These are phyloP conservation scores for Pristis pectinata DNA, from an alignment of 2,797 vertebrate genomes.

Conservation along the genomic window DNA sequence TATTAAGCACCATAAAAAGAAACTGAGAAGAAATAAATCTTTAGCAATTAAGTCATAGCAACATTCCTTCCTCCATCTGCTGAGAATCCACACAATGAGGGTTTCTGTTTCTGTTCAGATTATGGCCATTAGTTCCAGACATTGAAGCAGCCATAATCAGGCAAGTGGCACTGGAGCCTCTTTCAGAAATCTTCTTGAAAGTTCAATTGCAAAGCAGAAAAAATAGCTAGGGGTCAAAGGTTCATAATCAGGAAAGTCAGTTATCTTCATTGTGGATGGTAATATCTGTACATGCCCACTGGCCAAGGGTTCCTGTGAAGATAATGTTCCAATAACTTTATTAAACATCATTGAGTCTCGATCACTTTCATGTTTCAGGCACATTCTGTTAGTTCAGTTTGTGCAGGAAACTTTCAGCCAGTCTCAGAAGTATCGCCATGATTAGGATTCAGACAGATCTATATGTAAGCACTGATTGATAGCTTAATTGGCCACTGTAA, in stretches of 20 bases:
- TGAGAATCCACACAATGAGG: constrained; percentile 46
- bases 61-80: constrained; percentile 48
- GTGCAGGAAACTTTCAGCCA: too few relatives aligned
- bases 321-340: neutral
- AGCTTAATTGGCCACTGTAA: too few relatives aligned
- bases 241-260: neutral
- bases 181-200: neutral
- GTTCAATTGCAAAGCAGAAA: constrained; percentile 16
- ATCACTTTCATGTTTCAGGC: neutral
- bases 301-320: neutral
- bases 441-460: too few relatives aligned
- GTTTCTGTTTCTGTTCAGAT: constrained; percentile 1
- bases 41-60: constrained; percentile 43
- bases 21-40: neutral
- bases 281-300: neutral
- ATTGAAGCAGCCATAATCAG: neutral
- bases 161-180: neutral
- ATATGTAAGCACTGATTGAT: too few relatives aligned
- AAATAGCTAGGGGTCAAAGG: neutral
- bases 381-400: too few relatives aligned
- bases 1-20: neutral
- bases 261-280: neutral
- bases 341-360: neutral
- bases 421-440: too few relatives aligned
- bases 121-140: constrained; percentile 10